phyloP scores from a whole-genome alignment of 2,113 vertebrate genomes.

The Dipodomys merriami region DNA sequence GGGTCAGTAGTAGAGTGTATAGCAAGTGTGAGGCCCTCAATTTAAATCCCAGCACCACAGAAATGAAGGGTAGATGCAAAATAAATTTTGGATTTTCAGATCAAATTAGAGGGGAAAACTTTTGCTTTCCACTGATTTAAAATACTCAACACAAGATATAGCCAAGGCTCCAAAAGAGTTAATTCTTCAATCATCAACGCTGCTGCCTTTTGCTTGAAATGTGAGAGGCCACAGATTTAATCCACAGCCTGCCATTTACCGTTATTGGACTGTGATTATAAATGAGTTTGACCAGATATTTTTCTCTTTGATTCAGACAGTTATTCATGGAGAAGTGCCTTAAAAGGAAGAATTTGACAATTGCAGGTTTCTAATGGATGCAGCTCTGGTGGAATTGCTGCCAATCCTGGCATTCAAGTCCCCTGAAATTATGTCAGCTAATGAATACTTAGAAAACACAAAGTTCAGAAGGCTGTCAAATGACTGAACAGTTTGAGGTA shows the following conservation, averaged over 20 bases:
- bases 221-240: conserved; percentile 24
- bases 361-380: conserved; percentile 71
- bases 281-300: conserved; percentile 77
- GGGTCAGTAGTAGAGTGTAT: background rate
- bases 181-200: conserved; percentile 61
- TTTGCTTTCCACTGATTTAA: conserved; percentile 53
- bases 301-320: conserved; percentile 77
- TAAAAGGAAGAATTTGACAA: conserved; percentile 79
- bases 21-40: background rate
- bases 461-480: conserved; percentile 78
- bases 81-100: conserved; percentile 69
- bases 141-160: conserved; percentile 39
- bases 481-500: conserved; percentile 60
- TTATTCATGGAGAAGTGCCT: conserved; percentile 74
- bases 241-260: conserved; percentile 51
- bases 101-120: conserved; percentile 73
- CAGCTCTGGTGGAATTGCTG: conserved; percentile 55
- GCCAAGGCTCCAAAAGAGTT: conserved; percentile 43
- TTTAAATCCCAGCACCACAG: background rate
- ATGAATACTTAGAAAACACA: conserved; percentile 76
- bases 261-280: conserved; percentile 69
- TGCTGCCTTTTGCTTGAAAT: conserved; percentile 44
- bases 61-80: conserved; percentile 17
- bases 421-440: conserved; percentile 80
- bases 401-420: conserved; percentile 71